These are phyloP conservation scores for Pseudochirops corinnae DNA, from an alignment of 2,797 vertebrate species.

Conservation along the genomic window DNA sequence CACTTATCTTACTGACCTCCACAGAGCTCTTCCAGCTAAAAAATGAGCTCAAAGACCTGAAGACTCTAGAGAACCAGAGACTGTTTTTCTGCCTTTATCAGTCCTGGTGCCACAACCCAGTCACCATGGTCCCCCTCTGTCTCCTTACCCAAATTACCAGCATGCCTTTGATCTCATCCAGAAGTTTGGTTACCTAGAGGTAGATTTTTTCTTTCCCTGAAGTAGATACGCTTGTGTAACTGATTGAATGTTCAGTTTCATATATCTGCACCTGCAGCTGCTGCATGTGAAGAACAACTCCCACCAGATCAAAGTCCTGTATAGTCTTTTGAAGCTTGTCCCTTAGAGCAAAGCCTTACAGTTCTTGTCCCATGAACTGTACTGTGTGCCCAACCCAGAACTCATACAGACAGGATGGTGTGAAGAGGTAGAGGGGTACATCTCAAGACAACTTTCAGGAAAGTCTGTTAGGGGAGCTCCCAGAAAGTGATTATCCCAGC, in stretches of 20 bases:
- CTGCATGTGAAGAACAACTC: slow-evolving; percentile 98
- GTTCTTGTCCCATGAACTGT: slow-evolving; percentile 94
- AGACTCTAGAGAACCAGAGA: slow-evolving; percentile 93
- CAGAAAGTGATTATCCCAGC: slow-evolving; percentile 84
- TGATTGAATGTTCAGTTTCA: slow-evolving; percentile 99
- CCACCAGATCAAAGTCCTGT: slow-evolving; percentile 96
- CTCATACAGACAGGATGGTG: slow-evolving; percentile 91
- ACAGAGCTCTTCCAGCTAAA: slow-evolving; percentile 97
- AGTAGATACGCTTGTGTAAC: slow-evolving; percentile 98
- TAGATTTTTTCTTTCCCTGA: slow-evolving; percentile 95
- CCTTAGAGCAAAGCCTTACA: slow-evolving; percentile 99
- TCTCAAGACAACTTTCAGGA: too few relatives aligned
- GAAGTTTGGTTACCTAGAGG: slow-evolving; percentile 97
- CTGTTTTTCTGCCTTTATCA: slow-evolving; percentile 98
- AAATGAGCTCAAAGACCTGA: slow-evolving; percentile 97
- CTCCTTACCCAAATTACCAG: slow-evolving; percentile 98
- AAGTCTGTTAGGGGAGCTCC: slow-evolving; percentile 18
- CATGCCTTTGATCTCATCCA: slow-evolving; percentile 98
- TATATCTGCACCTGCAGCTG: slow-evolving; percentile 95
- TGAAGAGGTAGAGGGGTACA: slow-evolving; percentile 46
- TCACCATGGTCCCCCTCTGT: slow-evolving; percentile 97
- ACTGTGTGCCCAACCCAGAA: slow-evolving; percentile 96
- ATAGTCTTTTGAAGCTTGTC: slow-evolving; percentile 96
- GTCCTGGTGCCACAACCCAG: slow-evolving; percentile 98
- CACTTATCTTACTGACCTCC: slow-evolving; percentile 95